These are phyloP conservation scores for Lepus oiostolus DNA, from an alignment of 2,797 vertebrate genomes.

Conservation along the genomic window DNA sequence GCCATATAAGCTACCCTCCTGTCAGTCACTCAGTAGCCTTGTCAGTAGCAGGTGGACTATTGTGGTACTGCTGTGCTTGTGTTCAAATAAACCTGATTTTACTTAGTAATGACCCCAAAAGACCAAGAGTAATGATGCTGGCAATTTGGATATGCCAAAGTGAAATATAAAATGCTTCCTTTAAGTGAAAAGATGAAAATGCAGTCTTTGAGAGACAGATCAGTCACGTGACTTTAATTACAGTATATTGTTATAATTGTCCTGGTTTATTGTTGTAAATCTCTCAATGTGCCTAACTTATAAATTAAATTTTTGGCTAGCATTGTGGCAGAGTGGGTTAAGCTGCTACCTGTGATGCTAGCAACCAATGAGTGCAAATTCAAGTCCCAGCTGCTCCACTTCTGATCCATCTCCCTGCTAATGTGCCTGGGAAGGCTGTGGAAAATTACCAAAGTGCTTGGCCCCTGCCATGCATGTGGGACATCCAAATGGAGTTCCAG, in stretches of 20 bases:
- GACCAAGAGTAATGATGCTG: too few species aligned
- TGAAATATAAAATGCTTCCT: neutral
- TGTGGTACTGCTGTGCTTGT: neutral
- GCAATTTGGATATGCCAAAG: neutral
- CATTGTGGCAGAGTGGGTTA: too few species aligned
- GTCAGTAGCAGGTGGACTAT: neutral
- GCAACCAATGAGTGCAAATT: too few species aligned
- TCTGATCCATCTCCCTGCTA: too few species aligned
- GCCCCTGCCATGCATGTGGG: too few species aligned
- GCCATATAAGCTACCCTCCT: neutral
- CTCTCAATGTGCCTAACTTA: neutral
- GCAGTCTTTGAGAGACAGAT: neutral
- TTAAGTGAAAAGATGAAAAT: neutral
- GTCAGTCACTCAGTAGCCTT: neutral
- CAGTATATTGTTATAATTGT: neutral
- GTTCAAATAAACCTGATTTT: neutral
- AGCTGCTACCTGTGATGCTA: too few species aligned
- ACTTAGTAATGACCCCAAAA: neutral
- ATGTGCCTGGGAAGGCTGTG: too few species aligned
- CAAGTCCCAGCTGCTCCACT: too few species aligned
- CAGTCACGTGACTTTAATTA: neutral
- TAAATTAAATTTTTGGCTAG: too few species aligned
- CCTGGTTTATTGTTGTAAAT: neutral
- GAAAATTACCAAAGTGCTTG: too few species aligned
- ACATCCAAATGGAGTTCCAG: too few species aligned